These are phyloP conservation scores for Falco naumanni DNA, from an alignment of 2,797 vertebrate genomes.

Conservation along the genomic window DNA sequence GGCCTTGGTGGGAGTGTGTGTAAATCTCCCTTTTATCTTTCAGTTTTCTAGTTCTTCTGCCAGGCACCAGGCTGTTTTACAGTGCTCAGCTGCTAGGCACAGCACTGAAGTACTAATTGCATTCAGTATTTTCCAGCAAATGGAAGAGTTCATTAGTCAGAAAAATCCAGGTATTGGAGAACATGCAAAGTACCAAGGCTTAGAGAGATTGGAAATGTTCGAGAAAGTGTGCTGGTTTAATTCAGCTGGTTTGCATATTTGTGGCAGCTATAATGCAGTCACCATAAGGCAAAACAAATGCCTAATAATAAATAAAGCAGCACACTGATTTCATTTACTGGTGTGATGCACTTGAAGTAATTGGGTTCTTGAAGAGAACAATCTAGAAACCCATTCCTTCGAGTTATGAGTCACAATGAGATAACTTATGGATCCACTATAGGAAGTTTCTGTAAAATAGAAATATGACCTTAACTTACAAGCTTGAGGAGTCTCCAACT, in stretches of 20 bases:
- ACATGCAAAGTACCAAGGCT: background rate
- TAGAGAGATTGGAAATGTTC: background rate
- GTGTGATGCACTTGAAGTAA: slow-evolving; percentile 44
- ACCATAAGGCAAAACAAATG: slow-evolving; percentile 34
- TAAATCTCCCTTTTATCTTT: slow-evolving; percentile 40
- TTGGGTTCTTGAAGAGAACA: slow-evolving; percentile 39
- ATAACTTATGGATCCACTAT: background rate
- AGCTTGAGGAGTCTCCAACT: background rate
- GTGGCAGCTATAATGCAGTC: slow-evolving; percentile 9
- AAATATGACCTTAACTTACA: background rate
- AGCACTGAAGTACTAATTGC: slow-evolving; percentile 1
- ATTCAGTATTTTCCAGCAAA: slow-evolving; percentile 28
- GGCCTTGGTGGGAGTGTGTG: background rate
- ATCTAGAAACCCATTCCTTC: background rate
- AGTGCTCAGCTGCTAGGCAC: background rate
- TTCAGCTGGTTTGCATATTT: slow-evolving; percentile 12
- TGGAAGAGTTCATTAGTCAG: slow-evolving; percentile 43
- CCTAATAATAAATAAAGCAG: slow-evolving; percentile 45
- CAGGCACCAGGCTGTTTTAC: background rate
- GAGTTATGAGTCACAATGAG: background rate
- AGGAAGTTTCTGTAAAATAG: background rate
- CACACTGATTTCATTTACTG: slow-evolving; percentile 19
- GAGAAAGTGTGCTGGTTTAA: background rate
- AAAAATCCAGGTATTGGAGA: slow-evolving; percentile 31
- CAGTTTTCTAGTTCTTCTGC: slow-evolving; percentile 9